phyloP scores from a whole-genome alignment of 2,797 vertebrate genomes.

The Labroides dimidiatus region DNA sequence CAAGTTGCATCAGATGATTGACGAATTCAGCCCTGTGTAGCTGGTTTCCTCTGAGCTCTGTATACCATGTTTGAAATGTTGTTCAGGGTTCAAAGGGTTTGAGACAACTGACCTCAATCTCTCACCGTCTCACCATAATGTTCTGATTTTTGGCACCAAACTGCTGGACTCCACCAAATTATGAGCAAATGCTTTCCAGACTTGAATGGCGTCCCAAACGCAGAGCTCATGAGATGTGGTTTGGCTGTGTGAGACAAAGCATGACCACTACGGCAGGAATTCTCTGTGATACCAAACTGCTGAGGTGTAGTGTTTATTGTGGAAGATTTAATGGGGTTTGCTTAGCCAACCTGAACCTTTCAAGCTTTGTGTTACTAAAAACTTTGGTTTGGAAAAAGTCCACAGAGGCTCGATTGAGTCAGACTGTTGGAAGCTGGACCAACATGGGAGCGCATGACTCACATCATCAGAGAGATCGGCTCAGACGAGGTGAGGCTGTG shows the following conservation, averaged over 20 bases:
- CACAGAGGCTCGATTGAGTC: conserved; percentile 10
- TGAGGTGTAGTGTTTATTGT: conserved; percentile 16
- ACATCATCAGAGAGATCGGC: conserved; percentile 13
- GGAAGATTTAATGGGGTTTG: conserved; percentile 1
- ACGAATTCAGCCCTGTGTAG: background rate
- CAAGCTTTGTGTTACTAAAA: conserved; percentile 23
- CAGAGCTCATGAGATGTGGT: conserved; percentile 27
- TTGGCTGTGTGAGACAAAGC: conserved; percentile 17
- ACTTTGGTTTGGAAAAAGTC: conserved; percentile 17
- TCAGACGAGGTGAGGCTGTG: conserved; percentile 5
- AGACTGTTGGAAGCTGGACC: conserved; percentile 11
- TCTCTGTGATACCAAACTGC: background rate
- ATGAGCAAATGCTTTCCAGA: conserved; percentile 39
- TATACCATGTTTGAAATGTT: background rate
- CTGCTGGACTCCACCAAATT: conserved; percentile 1
- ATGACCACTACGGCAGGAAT: conserved; percentile 6
- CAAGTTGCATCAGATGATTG: background rate
- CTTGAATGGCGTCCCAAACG: conserved; percentile 23
- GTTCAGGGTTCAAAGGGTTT: conserved; percentile 15
- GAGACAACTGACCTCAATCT: conserved; percentile 19
- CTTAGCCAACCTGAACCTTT: conserved; percentile 12
- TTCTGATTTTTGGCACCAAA: conserved; percentile 28
- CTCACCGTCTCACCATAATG: conserved; percentile 14
- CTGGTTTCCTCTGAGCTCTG: conserved; percentile 3
- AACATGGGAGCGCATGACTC: conserved; percentile 12